Conservation (phyloP, 37 sponge, comb jelly and placozoan species). For the Ephydatia muelleri region DNA sequence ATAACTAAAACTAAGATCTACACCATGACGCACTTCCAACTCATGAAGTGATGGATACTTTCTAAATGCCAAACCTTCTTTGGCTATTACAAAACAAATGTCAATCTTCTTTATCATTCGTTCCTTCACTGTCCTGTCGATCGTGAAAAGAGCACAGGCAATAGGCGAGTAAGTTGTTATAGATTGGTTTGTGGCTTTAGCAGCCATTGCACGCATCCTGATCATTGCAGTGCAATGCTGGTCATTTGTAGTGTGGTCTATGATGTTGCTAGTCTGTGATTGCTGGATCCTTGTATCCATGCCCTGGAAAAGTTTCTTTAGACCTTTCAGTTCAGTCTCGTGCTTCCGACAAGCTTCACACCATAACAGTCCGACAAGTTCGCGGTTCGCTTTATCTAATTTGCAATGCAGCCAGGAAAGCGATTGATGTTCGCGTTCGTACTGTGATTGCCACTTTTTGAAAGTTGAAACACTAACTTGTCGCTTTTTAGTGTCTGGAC, state of each 20-base stretch:
- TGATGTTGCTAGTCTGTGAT: conserved; percentile 45
- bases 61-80: conserved; percentile 46
- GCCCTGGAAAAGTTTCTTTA: conserved; percentile 48
- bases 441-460: conserved; percentile 46
- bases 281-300: conserved; percentile 39
- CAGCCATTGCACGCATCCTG: conserved; percentile 14
- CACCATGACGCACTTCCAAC: conserved; percentile 41
- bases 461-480: conserved; percentile 37
- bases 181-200: conserved; percentile 27
- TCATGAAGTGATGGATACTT: conserved; percentile 29
- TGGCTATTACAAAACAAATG: conserved; percentile 44
- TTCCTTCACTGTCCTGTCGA: conserved; percentile 13
- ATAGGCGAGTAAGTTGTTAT: conserved; percentile 31
- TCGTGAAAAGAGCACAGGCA: conserved; percentile 21
- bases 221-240: conserved; percentile 44
- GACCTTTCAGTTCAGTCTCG: conserved; percentile 10
- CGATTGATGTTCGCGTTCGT: conserved; percentile 39
- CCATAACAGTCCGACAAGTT: conserved; percentile 24
- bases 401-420: conserved; percentile 46
- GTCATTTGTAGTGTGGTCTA: conserved; percentile 36
- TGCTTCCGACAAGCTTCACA: conserved; percentile 40
- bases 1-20: conserved; percentile 39
- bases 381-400: conserved; percentile 12
- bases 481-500: conserved; percentile 21
- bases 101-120: conserved; percentile 52